A percentile compares a stretch with the other conserved stretches of the same genome.
Evolutionary conservation across 2,797 vertebrate species (phyloP).

Genomic region (Cryptoprocta ferox): DNA sequence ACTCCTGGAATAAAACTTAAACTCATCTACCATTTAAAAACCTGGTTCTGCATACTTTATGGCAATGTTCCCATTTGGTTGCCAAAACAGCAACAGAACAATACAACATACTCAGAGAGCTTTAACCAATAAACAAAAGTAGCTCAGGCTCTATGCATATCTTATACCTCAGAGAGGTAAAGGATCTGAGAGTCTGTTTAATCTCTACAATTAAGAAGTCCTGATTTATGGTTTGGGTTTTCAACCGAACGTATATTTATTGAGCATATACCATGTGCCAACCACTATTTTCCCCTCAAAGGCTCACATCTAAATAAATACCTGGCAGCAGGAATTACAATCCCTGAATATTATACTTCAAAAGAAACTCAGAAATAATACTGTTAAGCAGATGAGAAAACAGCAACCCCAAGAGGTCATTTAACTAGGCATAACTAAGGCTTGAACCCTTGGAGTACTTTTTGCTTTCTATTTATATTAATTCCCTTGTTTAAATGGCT

Average conservation of each 20-base stretch:
- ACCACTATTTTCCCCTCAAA: constrained; percentile 40
- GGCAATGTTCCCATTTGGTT: constrained; percentile 38
- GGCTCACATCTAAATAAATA: not conserved
- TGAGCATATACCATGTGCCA: not conserved
- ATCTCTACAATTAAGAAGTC: constrained; percentile 13
- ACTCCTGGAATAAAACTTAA: constrained; percentile 51
- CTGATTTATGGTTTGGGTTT: constrained; percentile 45
- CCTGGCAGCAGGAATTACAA: constrained; percentile 27
- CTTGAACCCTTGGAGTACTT: not conserved
- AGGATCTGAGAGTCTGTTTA: constrained; percentile 19
- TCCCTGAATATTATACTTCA: not conserved
- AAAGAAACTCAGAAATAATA: constrained; percentile 24
- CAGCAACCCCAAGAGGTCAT: not conserved
- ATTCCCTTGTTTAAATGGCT: not conserved
- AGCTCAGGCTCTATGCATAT: not conserved
- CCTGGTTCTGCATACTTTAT: not conserved
- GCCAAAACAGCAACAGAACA: constrained; percentile 36
- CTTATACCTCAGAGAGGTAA: not conserved
- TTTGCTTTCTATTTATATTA: constrained; percentile 30
- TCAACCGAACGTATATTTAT: constrained; percentile 36
- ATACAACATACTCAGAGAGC: not conserved
- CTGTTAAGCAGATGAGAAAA: constrained; percentile 40
- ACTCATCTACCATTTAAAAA: constrained; percentile 62
- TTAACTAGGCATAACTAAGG: constrained; percentile 1
- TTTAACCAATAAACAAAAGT: constrained; percentile 34